These are phyloP conservation scores for Brachionus rubens DNA, from an alignment of 1,140 invertebrate species.

Conservation along the genomic window DNA sequence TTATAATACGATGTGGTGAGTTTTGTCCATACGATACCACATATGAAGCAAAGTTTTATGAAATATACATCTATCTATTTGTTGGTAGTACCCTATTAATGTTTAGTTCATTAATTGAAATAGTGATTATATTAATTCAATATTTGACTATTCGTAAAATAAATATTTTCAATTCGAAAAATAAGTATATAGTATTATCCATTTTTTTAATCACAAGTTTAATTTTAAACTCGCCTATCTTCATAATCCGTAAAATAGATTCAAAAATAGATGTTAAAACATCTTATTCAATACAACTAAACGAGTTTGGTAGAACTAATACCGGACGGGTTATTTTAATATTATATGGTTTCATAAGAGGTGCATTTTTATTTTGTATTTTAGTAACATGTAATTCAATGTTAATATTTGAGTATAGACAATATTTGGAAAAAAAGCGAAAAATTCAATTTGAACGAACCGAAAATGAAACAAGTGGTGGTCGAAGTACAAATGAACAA, in stretches of 20 bases:
- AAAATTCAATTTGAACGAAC: background rate
- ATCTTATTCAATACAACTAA: background rate
- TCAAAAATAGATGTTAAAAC: background rate
- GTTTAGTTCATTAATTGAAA: constrained; percentile 21
- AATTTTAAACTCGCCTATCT: background rate
- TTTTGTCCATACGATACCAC: background rate
- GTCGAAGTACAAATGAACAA: background rate
- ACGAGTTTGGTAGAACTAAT: constrained; percentile 1
- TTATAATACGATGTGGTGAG: constrained; percentile 9
- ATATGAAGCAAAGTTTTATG: constrained; percentile 32
- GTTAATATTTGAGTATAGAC: background rate
- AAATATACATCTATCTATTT: constrained; percentile 40
- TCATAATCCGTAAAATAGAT: constrained; percentile 14
- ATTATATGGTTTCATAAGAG: background rate
- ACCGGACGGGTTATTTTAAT: background rate
- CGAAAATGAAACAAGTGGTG: background rate
- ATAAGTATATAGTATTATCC: background rate
- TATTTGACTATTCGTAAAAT: background rate
- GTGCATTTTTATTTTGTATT: background rate
- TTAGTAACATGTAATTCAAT: background rate
- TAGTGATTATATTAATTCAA: background rate
- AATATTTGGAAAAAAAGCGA: constrained; percentile 1
- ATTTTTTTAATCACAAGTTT: background rate
- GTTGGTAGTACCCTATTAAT: constrained; percentile 12
- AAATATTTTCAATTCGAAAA: background rate